phyloP scores from a whole-genome alignment of 2,797 vertebrate species.

The Gallirallus australis region DNA sequence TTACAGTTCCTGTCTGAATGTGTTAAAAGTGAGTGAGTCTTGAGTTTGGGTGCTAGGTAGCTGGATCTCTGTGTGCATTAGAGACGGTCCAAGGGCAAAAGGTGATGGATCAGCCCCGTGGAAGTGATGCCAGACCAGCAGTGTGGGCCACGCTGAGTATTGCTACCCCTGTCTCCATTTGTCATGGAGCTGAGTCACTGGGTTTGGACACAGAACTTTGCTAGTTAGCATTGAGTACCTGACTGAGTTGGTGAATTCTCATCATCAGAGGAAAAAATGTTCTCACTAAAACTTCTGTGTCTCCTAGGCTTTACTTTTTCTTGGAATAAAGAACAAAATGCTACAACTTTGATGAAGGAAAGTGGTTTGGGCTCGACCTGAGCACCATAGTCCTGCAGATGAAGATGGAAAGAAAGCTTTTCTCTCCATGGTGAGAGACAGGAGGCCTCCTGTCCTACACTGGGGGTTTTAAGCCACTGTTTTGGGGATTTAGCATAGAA shows the following conservation, averaged over 20 bases:
- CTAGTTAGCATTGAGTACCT: neutral
- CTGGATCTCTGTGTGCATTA: neutral
- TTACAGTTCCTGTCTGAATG: neutral
- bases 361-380: neutral
- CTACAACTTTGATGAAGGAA: neutral
- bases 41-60: neutral
- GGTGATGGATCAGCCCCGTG: neutral
- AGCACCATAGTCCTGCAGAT: neutral
- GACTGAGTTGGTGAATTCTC: neutral
- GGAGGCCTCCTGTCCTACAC: neutral
- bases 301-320: neutral
- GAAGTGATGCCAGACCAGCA: neutral
- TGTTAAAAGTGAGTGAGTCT: neutral
- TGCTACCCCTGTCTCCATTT: neutral
- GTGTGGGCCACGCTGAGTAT: neutral
- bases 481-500: neutral
- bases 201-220: neutral
- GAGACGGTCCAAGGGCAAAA: neutral
- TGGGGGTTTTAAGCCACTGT: neutral
- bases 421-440: fast-evolving
- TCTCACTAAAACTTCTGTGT: neutral
- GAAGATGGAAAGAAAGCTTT: neutral
- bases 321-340: neutral
- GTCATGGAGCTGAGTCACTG: neutral
- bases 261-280: neutral